These are phyloP conservation scores for Apamea monoglypha DNA, from an alignment of 2,888 invertebrate species.

Conservation along the genomic window DNA sequence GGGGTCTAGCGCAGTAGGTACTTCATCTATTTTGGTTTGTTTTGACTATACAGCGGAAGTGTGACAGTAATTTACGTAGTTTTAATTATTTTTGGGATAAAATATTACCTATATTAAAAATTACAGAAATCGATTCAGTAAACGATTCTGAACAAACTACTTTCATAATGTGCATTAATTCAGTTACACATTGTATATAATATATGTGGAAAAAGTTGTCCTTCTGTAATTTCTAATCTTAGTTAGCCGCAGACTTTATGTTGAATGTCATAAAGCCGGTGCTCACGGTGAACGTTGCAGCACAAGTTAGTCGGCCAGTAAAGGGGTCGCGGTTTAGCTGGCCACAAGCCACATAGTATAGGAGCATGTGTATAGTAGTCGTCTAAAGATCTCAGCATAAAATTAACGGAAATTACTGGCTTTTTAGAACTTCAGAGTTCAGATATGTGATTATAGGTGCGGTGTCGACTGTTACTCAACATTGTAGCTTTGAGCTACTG, in stretches of 20 bases:
- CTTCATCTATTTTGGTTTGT: too few relatives aligned
- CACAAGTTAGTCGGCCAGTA: neutral
- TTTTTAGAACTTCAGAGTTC: neutral
- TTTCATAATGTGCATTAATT: too few relatives aligned
- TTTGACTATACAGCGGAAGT: too few relatives aligned
- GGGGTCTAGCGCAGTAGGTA: too few relatives aligned
- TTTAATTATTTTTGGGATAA: too few relatives aligned
- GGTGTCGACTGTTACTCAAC: neutral
- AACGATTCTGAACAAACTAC: too few relatives aligned
- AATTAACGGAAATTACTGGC: neutral
- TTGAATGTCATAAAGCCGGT: constrained; percentile 8
- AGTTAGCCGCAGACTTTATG: neutral
- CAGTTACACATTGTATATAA: too few relatives aligned
- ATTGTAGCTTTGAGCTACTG: neutral
- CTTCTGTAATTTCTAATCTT: neutral
- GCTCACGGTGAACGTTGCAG: neutral
- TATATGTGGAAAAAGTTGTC: neutral
- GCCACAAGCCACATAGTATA: neutral
- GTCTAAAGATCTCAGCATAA: neutral
- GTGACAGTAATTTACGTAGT: too few relatives aligned
- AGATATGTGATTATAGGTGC: neutral
- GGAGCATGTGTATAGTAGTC: neutral
- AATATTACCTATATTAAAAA: too few relatives aligned
- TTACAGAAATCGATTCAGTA: too few relatives aligned
- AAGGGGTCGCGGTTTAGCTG: neutral